Conservation (phyloP, 2,797 vertebrate species). For the Pogonophryne albipinna region DNA sequence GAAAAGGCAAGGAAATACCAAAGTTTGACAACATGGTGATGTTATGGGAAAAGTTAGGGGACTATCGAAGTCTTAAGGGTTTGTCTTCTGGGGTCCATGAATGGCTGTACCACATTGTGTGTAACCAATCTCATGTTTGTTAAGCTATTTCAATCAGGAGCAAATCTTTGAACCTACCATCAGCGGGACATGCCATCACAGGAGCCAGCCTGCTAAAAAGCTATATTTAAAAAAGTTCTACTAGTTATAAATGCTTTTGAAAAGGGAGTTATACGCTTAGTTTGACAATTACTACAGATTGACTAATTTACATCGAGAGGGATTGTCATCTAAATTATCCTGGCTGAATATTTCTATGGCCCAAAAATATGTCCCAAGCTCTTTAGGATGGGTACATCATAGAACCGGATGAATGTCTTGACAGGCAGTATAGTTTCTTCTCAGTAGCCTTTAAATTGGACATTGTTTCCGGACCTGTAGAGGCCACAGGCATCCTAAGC, state of each 20-base stretch:
- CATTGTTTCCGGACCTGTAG: conserved; percentile 7
- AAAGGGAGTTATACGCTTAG: not conserved
- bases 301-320: not conserved
- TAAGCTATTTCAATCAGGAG: not conserved
- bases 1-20: not conserved
- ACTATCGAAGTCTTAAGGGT: too few relatives aligned
- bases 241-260: not conserved
- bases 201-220: not conserved
- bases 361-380: not conserved
- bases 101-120: not conserved
- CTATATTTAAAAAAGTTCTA: too few relatives aligned
- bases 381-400: too few relatives aligned
- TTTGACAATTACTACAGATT: not conserved
- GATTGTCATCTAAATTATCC: not conserved
- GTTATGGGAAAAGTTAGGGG: too few relatives aligned
- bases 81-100: too few relatives aligned
- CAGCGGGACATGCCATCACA: not conserved
- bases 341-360: conserved; percentile 1
- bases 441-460: not conserved
- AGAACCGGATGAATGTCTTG: too few relatives aligned
- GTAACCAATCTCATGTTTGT: not conserved
- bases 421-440: conserved; percentile 1
- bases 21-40: too few relatives aligned
- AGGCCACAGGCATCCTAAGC: conserved; percentile 26
- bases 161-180: not conserved